Evolutionary conservation across 2,888 invertebrate genomes (phyloP).

Genomic region (Drepanosiphum platanoidis): DNA sequence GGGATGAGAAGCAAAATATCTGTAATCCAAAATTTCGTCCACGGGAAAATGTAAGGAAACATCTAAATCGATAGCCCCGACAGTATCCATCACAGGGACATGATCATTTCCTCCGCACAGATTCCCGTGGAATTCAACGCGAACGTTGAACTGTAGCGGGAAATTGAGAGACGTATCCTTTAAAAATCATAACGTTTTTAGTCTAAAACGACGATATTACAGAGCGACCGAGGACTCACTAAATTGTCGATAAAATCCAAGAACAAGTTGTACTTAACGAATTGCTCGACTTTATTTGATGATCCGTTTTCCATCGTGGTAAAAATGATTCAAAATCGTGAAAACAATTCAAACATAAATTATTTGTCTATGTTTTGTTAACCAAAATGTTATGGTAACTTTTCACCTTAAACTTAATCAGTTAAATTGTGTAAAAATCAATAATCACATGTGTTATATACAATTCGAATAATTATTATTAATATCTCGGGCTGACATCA

Average conservation of each 20-base stretch:
- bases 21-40: not conserved
- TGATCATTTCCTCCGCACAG: not conserved
- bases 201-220: no score
- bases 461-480: not conserved
- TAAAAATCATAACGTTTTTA: not conserved
- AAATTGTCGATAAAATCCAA: conserved; percentile 38
- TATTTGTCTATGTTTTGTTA: not conserved
- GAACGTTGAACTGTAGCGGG: conserved; percentile 19
- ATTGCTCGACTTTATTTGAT: not conserved
- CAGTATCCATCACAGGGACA: not conserved
- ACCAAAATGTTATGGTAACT: conserved; percentile 6
- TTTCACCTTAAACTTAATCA: not conserved
- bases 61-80: conserved; percentile 32
- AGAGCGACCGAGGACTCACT: not conserved
- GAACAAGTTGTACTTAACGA: not conserved
- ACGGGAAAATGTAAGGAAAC: not conserved
- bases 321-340: not conserved
- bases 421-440: not conserved
- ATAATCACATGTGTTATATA: not conserved
- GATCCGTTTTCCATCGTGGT: not conserved
- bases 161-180: conserved; percentile 21
- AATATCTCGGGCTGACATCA: not conserved
- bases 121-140: conserved; percentile 5
- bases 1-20: conserved; percentile 30
- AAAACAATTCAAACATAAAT: not conserved